Evolutionary conservation across 2,113 vertebrate species (phyloP), one percentile per base, ranked within the genome.

Genomic region (Micronisus gabar): DNA sequence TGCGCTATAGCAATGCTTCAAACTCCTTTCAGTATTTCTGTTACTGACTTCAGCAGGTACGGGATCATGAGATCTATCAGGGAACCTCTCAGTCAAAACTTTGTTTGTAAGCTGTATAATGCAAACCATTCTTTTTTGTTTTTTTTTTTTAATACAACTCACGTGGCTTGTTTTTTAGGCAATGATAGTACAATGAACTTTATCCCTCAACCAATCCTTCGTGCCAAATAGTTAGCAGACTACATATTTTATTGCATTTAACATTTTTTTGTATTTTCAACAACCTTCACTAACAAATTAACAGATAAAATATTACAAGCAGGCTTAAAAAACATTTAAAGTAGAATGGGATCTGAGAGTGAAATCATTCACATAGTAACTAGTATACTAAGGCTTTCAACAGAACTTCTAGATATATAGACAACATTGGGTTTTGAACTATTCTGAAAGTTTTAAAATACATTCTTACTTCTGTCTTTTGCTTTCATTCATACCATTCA

Each of bases 401-500:
- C n/a, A 41, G 80, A 96, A 93, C 30, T 43, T 91, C 90, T 75
- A 93, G 53, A 66, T 94, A 38, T n/a, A 29, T 10, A 55, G 59
- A 89, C 20, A 94, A 67, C 34, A 88, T 4, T 27, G 38, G 72
- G 68, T 40, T 66, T 82, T 74, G 43, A 88, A 86, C 59, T 93
- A 50, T 34, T 95, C 73, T 47, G 52, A 58, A 95, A 67, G 23
- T 40, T 88, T 95, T 88, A 89, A 82, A 87, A 53, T 43, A 72
- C 74, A 70, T 79, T 53, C n/a, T 67, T 55, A 53, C 25, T 52
- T 52, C 43, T 2, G 40, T 29, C 15, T 83, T 48, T 94, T 87
- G 29, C 29, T 88, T 86, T 82, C 66, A 91, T 84, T 95, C 38
- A 68, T 79, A 81, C n/a, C 22, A 75, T 63, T 43, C 36, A 71